These are phyloP conservation scores for Pituophis catenifer DNA, from an alignment of 2,113 vertebrate species.

Conservation along the genomic window DNA sequence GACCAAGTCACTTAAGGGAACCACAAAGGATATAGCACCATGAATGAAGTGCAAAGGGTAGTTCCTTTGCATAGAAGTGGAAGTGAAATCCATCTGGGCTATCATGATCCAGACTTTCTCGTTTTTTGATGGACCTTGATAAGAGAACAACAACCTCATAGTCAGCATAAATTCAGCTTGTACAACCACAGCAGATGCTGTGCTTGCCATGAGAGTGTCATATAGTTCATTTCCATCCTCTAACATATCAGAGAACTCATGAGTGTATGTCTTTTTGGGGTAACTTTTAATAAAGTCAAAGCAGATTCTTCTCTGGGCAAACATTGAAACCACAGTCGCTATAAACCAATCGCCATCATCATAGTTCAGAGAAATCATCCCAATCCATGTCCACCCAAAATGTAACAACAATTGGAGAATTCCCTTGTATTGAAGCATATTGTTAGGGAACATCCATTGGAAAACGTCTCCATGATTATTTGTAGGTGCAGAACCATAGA, in stretches of 20 bases:
- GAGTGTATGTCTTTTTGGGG: too few relatives aligned
- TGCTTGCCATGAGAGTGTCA: not conserved
- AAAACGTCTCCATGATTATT: too few relatives aligned
- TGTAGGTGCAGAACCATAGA: too few relatives aligned
- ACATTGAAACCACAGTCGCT: not conserved
- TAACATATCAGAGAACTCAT: too few relatives aligned
- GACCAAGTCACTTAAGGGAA: not conserved
- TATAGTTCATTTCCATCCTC: not conserved
- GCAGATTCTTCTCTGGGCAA: not conserved
- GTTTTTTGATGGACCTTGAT: not conserved
- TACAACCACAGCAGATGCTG: not conserved
- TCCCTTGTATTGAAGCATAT: not conserved
- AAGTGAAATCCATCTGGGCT: not conserved
- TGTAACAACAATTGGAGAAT: conserved; percentile 5
- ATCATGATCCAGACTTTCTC: not conserved
- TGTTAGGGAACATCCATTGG: not conserved
- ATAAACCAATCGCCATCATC: not conserved
- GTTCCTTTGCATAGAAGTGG: fast-evolving
- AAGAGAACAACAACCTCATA: not conserved
- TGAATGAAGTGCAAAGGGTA: not conserved
- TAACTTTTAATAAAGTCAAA: too few relatives aligned
- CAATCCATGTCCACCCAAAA: conserved; percentile 32
- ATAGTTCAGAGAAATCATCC: not conserved
- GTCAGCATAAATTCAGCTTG: not conserved
- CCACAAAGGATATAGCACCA: not conserved